Conservation (phyloP, 2,113 vertebrate genomes). For the Spheniscus mendiculus region DNA sequence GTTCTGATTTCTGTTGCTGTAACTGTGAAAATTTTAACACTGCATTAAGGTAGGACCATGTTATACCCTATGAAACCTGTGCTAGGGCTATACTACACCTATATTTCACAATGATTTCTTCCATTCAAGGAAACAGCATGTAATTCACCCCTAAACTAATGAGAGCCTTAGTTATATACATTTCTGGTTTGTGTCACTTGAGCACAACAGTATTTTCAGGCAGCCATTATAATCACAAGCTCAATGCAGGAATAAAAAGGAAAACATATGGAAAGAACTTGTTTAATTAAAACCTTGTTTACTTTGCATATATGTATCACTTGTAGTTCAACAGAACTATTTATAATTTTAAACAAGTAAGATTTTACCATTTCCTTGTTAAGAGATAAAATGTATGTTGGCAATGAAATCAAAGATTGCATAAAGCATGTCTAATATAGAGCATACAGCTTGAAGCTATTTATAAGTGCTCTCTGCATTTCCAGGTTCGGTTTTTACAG, state of each 20-base stretch:
- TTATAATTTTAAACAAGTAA: background rate
- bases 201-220: background rate
- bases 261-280: background rate
- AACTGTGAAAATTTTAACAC: background rate
- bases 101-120: background rate
- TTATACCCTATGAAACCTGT: background rate
- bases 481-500: background rate
- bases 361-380: background rate
- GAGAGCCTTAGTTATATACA: background rate
- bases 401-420: background rate
- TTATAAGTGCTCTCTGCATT: conserved; percentile 21
- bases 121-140: background rate
- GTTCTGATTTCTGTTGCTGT: background rate
- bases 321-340: background rate
- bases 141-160: background rate
- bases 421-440: conserved; percentile 12
- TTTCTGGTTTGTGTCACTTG: background rate
- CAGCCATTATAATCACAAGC: background rate
- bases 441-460: conserved; percentile 35
- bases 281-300: background rate
- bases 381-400: background rate
- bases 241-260: background rate
- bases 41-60: background rate
- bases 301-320: background rate
- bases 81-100: background rate